Conservation (phyloP, 2,888 invertebrate species). For the Polydrusus cervinus region DNA sequence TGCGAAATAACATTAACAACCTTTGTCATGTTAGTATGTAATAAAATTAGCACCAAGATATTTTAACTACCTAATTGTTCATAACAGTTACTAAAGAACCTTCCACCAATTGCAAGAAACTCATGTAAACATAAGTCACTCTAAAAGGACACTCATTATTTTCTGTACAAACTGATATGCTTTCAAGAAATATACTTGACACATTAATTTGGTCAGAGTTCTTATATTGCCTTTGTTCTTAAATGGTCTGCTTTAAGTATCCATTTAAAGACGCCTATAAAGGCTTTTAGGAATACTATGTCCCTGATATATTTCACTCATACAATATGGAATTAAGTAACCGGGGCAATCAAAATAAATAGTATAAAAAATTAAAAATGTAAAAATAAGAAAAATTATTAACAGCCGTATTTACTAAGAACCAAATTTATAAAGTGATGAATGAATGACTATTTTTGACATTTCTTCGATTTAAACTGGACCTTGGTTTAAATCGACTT, state of each 20-base stretch:
- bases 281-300: constrained; percentile 37
- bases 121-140: constrained; percentile 28
- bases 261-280: constrained; percentile 36
- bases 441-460: no score
- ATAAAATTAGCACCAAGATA: no score
- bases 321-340: constrained; percentile 37
- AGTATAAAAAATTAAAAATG: no score
- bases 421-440: no score
- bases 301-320: background rate
- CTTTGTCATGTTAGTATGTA: no score
- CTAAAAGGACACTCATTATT: constrained; percentile 17
- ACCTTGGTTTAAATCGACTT: no score
- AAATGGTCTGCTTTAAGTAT: constrained; percentile 37
- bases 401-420: no score
- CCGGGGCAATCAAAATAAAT: no score
- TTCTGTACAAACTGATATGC: constrained; percentile 19
- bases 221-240: constrained; percentile 33
- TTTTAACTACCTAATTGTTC: background rate
- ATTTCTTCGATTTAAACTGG: no score
- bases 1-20: no score
- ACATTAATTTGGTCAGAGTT: constrained; percentile 38
- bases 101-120: background rate
- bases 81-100: background rate
- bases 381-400: no score
- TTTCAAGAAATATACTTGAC: constrained; percentile 20